These are phyloP conservation scores for Reticulitermes lucifugus DNA, from an alignment of 2,888 invertebrate species.

Conservation along the genomic window DNA sequence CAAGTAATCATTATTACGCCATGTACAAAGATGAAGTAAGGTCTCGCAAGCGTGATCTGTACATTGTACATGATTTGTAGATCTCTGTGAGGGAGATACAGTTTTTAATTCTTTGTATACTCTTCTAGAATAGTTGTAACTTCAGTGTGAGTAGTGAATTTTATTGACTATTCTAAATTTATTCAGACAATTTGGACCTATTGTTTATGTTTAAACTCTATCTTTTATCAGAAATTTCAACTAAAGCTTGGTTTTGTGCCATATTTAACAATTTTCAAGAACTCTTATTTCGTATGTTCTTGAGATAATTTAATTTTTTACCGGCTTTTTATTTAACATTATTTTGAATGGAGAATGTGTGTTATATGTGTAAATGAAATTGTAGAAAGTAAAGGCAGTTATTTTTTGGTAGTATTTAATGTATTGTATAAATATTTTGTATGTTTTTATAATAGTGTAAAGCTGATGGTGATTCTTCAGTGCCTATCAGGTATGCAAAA, in stretches of 20 bases:
- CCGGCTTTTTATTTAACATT: neutral
- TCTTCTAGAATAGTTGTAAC: too few species aligned
- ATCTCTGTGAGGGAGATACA: too few species aligned
- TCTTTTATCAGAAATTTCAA: neutral
- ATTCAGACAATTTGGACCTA: too few species aligned
- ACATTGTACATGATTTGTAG: too few species aligned
- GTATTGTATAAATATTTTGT: conserved; percentile 13
- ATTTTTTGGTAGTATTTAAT: conserved; percentile 25
- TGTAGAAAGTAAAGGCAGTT: neutral
- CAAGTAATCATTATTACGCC: too few species aligned
- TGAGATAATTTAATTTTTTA: neutral
- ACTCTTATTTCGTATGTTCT: neutral
- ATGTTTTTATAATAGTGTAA: conserved; percentile 1
- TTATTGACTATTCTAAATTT: too few species aligned
- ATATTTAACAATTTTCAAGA: neutral
- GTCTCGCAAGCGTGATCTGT: too few species aligned
- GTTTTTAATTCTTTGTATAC: too few species aligned
- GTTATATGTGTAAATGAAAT: neutral
- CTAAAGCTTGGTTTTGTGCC: conserved; percentile 25
- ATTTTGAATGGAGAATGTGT: neutral
- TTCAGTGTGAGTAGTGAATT: too few species aligned
- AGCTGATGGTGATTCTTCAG: neutral
- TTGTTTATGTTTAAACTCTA: too few species aligned
- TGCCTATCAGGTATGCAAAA: neutral
- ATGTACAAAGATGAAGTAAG: too few species aligned